Evolutionary conservation across 2,888 invertebrate genomes (phyloP).

Genomic region (Agriopis leucophaearia): DNA sequence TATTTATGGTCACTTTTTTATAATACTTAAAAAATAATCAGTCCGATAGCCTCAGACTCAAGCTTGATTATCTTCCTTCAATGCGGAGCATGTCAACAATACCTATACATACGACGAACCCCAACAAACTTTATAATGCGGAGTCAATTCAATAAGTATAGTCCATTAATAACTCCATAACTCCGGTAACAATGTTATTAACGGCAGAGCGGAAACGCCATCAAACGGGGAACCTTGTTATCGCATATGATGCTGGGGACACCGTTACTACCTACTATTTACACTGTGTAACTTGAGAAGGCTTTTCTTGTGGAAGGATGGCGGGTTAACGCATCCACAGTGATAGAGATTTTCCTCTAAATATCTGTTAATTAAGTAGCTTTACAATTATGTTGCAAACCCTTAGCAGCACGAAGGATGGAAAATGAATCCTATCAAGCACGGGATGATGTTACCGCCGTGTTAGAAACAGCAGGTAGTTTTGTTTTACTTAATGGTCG

Average conservation of each 20-base stretch:
- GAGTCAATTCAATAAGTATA: constrained; percentile 31
- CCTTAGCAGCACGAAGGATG: too few relatives aligned
- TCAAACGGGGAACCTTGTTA: constrained; percentile 43
- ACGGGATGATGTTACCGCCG: too few relatives aligned
- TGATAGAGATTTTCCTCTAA: neutral
- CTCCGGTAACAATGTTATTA: constrained; percentile 43
- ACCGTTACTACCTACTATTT: neutral
- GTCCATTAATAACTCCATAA: constrained; percentile 43
- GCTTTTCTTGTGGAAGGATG: neutral
- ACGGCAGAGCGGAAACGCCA: constrained; percentile 39
- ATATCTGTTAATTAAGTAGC: too few relatives aligned
- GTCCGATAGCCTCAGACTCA: too few relatives aligned
- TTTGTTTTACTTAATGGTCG: too few relatives aligned
- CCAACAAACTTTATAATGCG: constrained; percentile 39
- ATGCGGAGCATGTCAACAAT: too few relatives aligned
- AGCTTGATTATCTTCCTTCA: too few relatives aligned
- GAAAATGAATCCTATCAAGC: too few relatives aligned
- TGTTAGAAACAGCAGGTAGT: too few relatives aligned
- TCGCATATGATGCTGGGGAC: constrained; percentile 7
- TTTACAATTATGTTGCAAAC: too few relatives aligned
- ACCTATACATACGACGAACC: neutral
- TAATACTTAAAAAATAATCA: too few relatives aligned
- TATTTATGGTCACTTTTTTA: too few relatives aligned
- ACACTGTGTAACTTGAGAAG: neutral
- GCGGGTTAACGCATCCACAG: neutral